These are phyloP conservation scores for Ladona fulva DNA, from an alignment of 1,140 invertebrate species.

Conservation along the genomic window DNA sequence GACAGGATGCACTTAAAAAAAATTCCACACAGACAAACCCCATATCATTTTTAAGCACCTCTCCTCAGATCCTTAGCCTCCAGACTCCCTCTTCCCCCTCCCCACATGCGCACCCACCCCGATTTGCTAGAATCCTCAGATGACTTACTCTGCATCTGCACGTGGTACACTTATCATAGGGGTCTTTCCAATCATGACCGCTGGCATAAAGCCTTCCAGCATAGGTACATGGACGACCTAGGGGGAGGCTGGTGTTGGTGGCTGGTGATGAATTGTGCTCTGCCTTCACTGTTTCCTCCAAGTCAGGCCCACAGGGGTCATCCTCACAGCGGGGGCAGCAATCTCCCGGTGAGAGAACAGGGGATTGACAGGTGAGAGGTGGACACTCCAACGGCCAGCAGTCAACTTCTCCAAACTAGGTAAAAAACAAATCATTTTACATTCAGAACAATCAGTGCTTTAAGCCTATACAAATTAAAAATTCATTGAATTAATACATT, in stretches of 20 bases:
- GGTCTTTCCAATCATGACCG: constrained; percentile 49
- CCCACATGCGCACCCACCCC: not conserved
- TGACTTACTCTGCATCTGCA: constrained; percentile 68
- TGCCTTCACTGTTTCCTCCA: constrained; percentile 12
- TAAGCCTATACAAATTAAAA: no score
- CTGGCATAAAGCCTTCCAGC: constrained; percentile 48
- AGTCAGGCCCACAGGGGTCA: constrained; percentile 38
- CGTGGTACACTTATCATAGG: constrained; percentile 57
- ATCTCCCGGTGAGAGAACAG: constrained; percentile 51
- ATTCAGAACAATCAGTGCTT: no score
- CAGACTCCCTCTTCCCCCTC: not conserved
- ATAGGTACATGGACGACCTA: constrained; percentile 46
- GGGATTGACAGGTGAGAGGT: constrained; percentile 54
- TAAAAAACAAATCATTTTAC: not conserved
- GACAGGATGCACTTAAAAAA: not conserved
- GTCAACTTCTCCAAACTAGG: constrained; percentile 43
- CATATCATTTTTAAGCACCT: not conserved
- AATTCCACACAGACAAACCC: not conserved
- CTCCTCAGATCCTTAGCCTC: not conserved
- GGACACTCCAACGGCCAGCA: constrained; percentile 83
- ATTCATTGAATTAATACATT: no score
- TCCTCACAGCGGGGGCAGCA: constrained; percentile 62
- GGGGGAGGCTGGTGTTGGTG: constrained; percentile 28
- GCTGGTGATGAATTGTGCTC: constrained; percentile 13
- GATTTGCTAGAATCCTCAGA: constrained; percentile 3